A percentile compares a stretch with the other conserved stretches of the same genome.
Conservation (phyloP, 2,888 invertebrate species). For the Trissoscelio sp. region DNA sequence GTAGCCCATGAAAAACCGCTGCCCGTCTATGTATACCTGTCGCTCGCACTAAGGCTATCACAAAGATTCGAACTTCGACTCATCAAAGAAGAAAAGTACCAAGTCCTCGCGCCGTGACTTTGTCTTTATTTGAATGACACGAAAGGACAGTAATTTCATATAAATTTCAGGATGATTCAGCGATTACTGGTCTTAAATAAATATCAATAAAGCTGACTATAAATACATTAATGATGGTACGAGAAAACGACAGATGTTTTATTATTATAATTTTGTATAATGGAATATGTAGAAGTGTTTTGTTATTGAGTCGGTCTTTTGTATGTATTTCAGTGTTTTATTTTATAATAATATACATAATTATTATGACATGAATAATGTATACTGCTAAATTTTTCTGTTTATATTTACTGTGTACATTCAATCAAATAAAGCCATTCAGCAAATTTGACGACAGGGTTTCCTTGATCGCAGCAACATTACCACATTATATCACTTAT, state of each 20-base stretch:
- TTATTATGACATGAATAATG: background rate
- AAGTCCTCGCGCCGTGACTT: slow-evolving; percentile 40
- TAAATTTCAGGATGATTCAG: slow-evolving; percentile 22
- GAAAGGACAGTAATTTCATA: slow-evolving; percentile 23
- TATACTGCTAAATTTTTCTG: slow-evolving; percentile 1
- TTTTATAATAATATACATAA: background rate
- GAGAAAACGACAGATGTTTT: background rate
- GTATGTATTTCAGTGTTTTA: background rate
- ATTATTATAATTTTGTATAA: background rate
- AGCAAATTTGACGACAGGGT: slow-evolving; percentile 35
- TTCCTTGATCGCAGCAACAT: slow-evolving; percentile 36
- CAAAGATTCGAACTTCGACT: slow-evolving; percentile 34
- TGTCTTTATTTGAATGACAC: slow-evolving; percentile 56
- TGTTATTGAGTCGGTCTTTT: background rate
- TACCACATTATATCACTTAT: slow-evolving; percentile 38
- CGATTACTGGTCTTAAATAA: slow-evolving; percentile 20
- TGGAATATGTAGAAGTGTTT: too few relatives aligned
- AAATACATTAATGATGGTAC: slow-evolving; percentile 1
- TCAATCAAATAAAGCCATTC: slow-evolving; percentile 21
- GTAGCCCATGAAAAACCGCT: slow-evolving; percentile 59
- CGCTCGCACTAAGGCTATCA: slow-evolving; percentile 41
- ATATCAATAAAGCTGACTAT: slow-evolving; percentile 3
- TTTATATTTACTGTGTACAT: background rate
- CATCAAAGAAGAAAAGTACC: slow-evolving; percentile 31
- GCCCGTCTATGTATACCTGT: slow-evolving; percentile 63